phyloP scores from a whole-genome alignment of 2,797 vertebrate genomes.

The Microctenopoma stevenorrisi region DNA sequence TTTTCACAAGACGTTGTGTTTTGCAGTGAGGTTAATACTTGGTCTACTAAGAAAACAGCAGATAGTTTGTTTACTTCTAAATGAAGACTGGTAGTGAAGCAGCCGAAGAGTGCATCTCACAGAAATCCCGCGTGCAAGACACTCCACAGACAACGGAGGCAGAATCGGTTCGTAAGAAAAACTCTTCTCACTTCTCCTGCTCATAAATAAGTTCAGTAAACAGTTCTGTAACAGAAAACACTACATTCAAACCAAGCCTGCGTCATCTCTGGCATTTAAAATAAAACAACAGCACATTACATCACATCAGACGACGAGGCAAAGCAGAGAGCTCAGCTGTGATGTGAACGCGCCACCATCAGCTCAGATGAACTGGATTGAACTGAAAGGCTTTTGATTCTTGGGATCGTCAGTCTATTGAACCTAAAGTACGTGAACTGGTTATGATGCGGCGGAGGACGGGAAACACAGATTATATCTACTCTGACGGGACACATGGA shows the following conservation, averaged over 20 bases:
- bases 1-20: slow-evolving; percentile 31
- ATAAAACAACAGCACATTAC: slow-evolving; percentile 19
- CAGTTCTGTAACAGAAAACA: slow-evolving; percentile 69
- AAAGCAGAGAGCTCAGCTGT: slow-evolving; percentile 12
- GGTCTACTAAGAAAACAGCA: slow-evolving; percentile 53
- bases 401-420: slow-evolving; percentile 15
- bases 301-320: slow-evolving; percentile 38
- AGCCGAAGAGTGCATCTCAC: slow-evolving; percentile 45
- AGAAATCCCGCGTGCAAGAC: slow-evolving; percentile 40
- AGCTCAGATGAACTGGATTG: slow-evolving; percentile 9
- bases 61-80: slow-evolving; percentile 49
- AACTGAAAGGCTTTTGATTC: slow-evolving; percentile 2
- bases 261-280: slow-evolving; percentile 38
- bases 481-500: slow-evolving; percentile 31
- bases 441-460: slow-evolving; percentile 9
- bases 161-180: slow-evolving; percentile 28
- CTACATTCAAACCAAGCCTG: slow-evolving; percentile 43
- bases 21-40: slow-evolving; percentile 42
- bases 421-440: slow-evolving; percentile 11
- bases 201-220: slow-evolving; percentile 73
- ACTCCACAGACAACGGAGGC: slow-evolving; percentile 40
- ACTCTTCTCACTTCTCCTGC: slow-evolving; percentile 10
- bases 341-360: slow-evolving; percentile 8
- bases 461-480: slow-evolving; percentile 21
- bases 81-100: slow-evolving; percentile 37